phyloP scores from a whole-genome alignment of 2,113 vertebrate genomes.

The Craseonycteris thonglongyai region DNA sequence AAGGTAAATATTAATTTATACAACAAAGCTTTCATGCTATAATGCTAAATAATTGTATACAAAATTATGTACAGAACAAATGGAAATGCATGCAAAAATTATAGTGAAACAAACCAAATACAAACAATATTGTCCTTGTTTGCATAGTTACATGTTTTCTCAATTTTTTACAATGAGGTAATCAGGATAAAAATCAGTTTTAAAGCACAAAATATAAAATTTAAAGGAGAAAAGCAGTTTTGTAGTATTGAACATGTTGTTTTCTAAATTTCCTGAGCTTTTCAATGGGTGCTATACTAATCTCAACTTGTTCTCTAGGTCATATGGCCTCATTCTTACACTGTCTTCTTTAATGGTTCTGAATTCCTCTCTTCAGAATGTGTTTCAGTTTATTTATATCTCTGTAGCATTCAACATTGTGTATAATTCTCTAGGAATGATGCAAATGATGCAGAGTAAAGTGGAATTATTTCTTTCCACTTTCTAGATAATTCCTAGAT shows the following conservation, averaged over 20 bases:
- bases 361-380: neutral
- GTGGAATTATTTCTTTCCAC: neutral
- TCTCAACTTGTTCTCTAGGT: neutral
- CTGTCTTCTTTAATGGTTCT: neutral
- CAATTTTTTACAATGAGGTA: neutral
- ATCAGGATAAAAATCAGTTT: neutral
- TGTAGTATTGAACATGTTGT: neutral
- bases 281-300: neutral
- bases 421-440: constrained; percentile 31
- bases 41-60: neutral
- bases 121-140: neutral
- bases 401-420: neutral
- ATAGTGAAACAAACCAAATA: neutral
- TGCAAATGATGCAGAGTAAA: neutral
- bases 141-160: neutral
- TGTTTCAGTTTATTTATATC: constrained; percentile 2
- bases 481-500: constrained; percentile 38
- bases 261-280: neutral
- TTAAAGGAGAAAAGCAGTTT: neutral
- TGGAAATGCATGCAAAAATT: neutral
- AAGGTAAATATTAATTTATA: neutral
- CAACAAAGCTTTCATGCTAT: neutral
- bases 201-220: neutral
- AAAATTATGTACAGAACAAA: neutral
- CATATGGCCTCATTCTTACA: neutral